Evolutionary conservation across 2,888 invertebrate genomes (phyloP), one percentile per base, ranked within the genome.

Genomic region (Archaeoteleia sp.): DNA sequence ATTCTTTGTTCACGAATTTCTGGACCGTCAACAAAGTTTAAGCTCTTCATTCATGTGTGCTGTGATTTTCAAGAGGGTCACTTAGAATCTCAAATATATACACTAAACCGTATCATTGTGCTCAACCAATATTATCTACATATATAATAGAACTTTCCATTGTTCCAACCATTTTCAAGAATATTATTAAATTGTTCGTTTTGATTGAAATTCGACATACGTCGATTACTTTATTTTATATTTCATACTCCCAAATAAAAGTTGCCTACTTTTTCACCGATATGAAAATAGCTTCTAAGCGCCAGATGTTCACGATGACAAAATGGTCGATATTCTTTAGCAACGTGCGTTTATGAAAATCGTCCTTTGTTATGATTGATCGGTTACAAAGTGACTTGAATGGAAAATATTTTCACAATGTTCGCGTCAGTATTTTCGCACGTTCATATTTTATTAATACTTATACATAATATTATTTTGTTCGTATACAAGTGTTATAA

Each of bases 251-350:
- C 20, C 20, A 20, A 20, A 20, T 5, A 20, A 20, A 20, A 20
- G 20, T 20, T 5, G 20, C 20, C 20, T 5, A 20, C 14, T 54
- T 23, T 29, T 20, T 48, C 14, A 9, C 17, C 40, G 27, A n/a
- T n/a, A n/a, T n/a, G n/a, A n/a, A n/a, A n/a, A n/a, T n/a, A n/a
- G 42, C 25, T 25, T 14, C 51, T 45, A 45, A 48, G 32, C 53
- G 72, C 67, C 75, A 75, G 75, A 75, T 75, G 75, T 75, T 67
- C 65, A 61, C 46, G 74, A 70, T 75, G 72, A 77, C 74, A 77
- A 75, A 75, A 77, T 73, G 73, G 73, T 71, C 54, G 72, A 63
- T 63, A 48, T 61, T 67, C 63, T 54, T 51, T 30, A 29, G 9
- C 15, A 29, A 46, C 12, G 7, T 10, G 20, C 39, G 27, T 63